phyloP scores from a whole-genome alignment of 2,113 vertebrate genomes.

The Tragelaphus imberbis region DNA sequence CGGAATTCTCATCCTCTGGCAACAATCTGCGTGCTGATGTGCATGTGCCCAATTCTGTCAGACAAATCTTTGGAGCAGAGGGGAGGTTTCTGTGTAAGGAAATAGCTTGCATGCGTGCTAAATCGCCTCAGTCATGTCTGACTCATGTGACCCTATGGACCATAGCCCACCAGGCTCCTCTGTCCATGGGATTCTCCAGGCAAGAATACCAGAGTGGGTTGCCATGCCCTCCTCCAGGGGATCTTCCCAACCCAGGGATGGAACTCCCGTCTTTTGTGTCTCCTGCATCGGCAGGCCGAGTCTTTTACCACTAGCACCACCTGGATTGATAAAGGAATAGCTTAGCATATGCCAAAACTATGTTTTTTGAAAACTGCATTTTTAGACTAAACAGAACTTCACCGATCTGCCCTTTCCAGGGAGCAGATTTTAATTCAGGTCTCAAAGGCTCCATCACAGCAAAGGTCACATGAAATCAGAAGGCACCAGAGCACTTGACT shows the following conservation, averaged over 20 bases:
- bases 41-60: conserved; percentile 65
- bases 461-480: conserved; percentile 68
- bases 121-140: background rate
- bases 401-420: conserved; percentile 77
- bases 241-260: background rate
- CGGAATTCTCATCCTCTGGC: conserved; percentile 71
- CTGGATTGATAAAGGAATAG: conserved; percentile 67
- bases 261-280: no score
- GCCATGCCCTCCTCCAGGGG: background rate
- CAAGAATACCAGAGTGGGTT: background rate
- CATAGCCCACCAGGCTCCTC: background rate
- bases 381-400: conserved; percentile 79
- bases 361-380: conserved; percentile 75
- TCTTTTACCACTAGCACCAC: background rate
- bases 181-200: background rate
- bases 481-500: conserved; percentile 72
- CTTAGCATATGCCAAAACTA: conserved; percentile 74
- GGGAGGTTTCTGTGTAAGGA: conserved; percentile 72
- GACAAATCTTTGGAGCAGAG: conserved; percentile 76
- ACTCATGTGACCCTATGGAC: background rate
- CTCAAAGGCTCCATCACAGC: conserved; percentile 54
- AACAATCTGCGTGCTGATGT: conserved; percentile 39
- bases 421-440: conserved; percentile 73
- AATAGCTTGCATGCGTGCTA: background rate
- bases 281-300: no score